Evolutionary conservation across 1,140 invertebrate genomes (phyloP).

Genomic region (Brachystomella parvula): DNA sequence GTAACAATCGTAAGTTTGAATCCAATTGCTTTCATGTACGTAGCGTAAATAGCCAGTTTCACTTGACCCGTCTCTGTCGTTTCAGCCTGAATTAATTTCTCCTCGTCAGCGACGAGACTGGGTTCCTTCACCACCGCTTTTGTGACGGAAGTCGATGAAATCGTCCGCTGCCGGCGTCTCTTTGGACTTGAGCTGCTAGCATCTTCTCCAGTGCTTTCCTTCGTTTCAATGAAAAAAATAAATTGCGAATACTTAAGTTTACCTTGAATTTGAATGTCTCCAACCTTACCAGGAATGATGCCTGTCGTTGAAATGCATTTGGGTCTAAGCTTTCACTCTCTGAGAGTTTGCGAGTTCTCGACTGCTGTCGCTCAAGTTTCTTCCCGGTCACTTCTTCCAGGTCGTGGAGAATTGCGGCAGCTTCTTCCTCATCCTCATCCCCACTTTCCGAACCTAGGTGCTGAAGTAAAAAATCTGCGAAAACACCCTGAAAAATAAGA

Average conservation of each 20-base stretch:
- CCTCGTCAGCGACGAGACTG: slow-evolving; percentile 27
- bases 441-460: slow-evolving; percentile 61
- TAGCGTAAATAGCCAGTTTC: slow-evolving; percentile 76
- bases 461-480: slow-evolving; percentile 60
- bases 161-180: neutral
- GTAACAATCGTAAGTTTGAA: slow-evolving; percentile 63
- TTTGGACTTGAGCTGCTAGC: slow-evolving; percentile 28
- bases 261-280: neutral
- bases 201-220: slow-evolving; percentile 37
- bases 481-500: slow-evolving; percentile 42
- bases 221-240: too few relatives aligned
- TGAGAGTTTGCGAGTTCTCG: neutral
- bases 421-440: slow-evolving; percentile 38
- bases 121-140: neutral
- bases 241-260: too few relatives aligned
- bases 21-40: slow-evolving; percentile 81
- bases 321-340: neutral
- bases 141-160: neutral
- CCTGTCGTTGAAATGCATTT: neutral
- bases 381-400: slow-evolving; percentile 42
- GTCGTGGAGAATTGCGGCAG: slow-evolving; percentile 38
- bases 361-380: neutral
- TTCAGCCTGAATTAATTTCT: slow-evolving; percentile 78
- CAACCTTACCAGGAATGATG: neutral
- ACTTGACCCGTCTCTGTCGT: slow-evolving; percentile 85